A percentile compares a stretch with the other conserved stretches of the same genome.
Evolutionary conservation across 2,888 invertebrate genomes (phyloP).

Genomic region (Metopia argyrocephala): DNA sequence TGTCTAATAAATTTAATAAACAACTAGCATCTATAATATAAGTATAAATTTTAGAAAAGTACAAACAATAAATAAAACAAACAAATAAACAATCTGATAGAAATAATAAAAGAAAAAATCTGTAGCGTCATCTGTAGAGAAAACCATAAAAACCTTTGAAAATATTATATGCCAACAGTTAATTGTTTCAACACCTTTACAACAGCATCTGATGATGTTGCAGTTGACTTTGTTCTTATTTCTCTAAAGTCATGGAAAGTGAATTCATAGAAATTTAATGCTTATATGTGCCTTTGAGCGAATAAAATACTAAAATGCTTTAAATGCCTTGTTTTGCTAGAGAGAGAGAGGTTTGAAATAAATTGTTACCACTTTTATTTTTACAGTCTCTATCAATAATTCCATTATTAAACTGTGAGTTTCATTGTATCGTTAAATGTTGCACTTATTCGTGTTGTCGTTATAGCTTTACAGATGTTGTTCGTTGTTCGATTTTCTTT

Average conservation of each 20-base stretch:
- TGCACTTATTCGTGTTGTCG: conserved; percentile 49
- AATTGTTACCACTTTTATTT: too few relatives aligned
- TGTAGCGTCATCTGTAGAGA: conserved; percentile 40
- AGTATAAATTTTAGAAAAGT: not conserved
- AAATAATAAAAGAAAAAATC: conserved; percentile 10
- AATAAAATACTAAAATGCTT: too few relatives aligned
- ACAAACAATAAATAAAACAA: not conserved
- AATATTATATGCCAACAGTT: conserved; percentile 62
- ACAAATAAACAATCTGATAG: conserved; percentile 16
- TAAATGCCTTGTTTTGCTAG: too few relatives aligned
- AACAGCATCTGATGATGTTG: conserved; percentile 23
- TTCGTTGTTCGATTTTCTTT: conserved; percentile 22
- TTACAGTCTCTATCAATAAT: conserved; percentile 5
- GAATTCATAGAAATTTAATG: not conserved
- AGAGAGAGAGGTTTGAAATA: too few relatives aligned
- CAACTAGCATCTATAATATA: conserved; percentile 13
- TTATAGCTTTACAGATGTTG: conserved; percentile 45
- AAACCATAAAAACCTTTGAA: conserved; percentile 61
- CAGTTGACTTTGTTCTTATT: not conserved
- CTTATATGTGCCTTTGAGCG: not conserved
- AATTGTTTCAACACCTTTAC: conserved; percentile 63
- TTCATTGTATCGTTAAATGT: conserved; percentile 31
- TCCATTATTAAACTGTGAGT: conserved; percentile 8
- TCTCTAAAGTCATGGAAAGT: not conserved
- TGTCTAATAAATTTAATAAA: too few relatives aligned